Conservation (phyloP, 2,888 invertebrate species). For the Drosophila sordidula region DNA sequence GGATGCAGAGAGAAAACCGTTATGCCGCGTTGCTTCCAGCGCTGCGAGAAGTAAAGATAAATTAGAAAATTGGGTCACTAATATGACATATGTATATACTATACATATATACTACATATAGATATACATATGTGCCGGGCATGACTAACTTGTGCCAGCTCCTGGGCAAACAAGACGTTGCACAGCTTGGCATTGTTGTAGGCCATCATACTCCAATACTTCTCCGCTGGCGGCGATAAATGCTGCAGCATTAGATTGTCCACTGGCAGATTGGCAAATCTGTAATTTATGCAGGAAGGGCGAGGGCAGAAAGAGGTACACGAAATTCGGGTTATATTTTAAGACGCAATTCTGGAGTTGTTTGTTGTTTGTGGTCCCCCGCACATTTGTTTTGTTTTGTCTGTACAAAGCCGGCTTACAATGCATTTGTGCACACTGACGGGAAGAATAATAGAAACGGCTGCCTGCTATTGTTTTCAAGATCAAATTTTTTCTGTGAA, state of each 20-base stretch:
- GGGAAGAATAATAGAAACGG: not conserved
- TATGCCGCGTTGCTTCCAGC: constrained; percentile 89
- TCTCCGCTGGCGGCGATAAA: constrained; percentile 89
- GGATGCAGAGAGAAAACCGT: constrained; percentile 94
- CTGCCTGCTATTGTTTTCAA: no score
- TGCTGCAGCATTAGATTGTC: constrained; percentile 86
- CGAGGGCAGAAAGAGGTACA: not conserved
- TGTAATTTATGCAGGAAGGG: constrained; percentile 65
- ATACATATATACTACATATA: no score
- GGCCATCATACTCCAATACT: constrained; percentile 93
- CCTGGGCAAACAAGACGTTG: constrained; percentile 93
- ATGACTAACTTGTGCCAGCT: constrained; percentile 88
- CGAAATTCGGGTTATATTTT: constrained; percentile 49
- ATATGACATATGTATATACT: constrained; percentile 2
- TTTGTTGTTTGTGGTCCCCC: constrained; percentile 12
- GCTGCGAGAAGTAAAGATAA: constrained; percentile 65
- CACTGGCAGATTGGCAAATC: constrained; percentile 86
- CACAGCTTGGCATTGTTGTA: constrained; percentile 97
- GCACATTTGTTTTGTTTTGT: constrained; percentile 27
- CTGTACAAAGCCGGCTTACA: constrained; percentile 37
- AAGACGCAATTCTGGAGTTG: constrained; percentile 59
- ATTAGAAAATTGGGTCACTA: constrained; percentile 32
- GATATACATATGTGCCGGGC: no score
- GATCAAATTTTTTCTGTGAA: no score
- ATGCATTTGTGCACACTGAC: not conserved